A percentile compares a stretch with the other conserved stretches of the same genome.
phyloP scores from a whole-genome alignment of 1,140 invertebrate genomes.

The Drosophila ohnishii region DNA sequence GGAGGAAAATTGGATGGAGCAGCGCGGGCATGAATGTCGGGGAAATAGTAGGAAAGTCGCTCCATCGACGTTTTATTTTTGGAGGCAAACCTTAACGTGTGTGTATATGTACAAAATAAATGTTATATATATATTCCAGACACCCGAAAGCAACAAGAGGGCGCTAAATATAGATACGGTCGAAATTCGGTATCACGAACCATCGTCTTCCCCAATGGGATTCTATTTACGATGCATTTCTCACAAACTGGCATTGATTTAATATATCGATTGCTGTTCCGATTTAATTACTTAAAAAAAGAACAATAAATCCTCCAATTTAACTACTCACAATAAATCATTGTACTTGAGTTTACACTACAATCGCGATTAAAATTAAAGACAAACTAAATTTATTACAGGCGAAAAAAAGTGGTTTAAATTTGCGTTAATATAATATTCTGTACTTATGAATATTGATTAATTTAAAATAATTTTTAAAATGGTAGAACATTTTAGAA shows the following conservation, averaged over 20 bases:
- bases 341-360: constrained; percentile 1
- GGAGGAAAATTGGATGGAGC: constrained; percentile 23
- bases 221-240: neutral
- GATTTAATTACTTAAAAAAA: neutral
- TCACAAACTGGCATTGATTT: neutral
- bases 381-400: neutral
- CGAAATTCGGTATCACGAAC: constrained; percentile 16
- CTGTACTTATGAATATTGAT: neutral
- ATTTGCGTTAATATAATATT: neutral
- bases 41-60: constrained; percentile 12
- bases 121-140: constrained; percentile 38
- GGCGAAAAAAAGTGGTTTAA: neutral
- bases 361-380: constrained; percentile 1
- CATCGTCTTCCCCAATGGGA: constrained; percentile 7
- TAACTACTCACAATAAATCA: neutral
- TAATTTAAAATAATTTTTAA: neutral
- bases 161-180: constrained; percentile 30
- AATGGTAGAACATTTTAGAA: no score
- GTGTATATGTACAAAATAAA: neutral
- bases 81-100: constrained; percentile 30
- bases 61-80: constrained; percentile 42
- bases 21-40: neutral
- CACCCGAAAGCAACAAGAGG: constrained; percentile 17
- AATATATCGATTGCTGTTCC: no score
- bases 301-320: neutral